These are phyloP conservation scores for Schizothorax lantsangensis DNA, from an alignment of 2,797 vertebrate species.

Conservation along the genomic window DNA sequence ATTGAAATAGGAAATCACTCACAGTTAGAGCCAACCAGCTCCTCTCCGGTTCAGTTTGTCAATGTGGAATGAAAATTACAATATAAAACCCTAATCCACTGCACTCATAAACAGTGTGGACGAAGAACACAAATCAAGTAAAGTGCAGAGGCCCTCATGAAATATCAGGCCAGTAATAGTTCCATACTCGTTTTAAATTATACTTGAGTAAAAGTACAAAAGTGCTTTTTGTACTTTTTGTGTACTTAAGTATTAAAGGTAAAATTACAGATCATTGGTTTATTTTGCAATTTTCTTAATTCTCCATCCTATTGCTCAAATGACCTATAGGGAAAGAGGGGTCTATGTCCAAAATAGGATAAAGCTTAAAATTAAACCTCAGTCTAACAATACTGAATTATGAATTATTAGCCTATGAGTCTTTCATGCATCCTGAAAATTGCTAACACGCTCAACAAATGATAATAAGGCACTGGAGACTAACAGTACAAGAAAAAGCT, in stretches of 20 bases:
- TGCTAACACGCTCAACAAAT: no score
- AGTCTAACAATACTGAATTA: no score
- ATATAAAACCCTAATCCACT: background rate
- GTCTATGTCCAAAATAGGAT: no score
- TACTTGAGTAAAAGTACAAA: background rate
- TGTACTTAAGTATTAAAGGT: background rate
- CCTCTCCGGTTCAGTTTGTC: background rate
- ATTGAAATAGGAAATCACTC: conserved; percentile 5
- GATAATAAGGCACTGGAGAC: no score
- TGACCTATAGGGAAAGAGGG: no score
- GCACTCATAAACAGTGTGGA: background rate
- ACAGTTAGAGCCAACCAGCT: background rate
- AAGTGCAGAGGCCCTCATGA: background rate
- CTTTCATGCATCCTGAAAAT: no score
- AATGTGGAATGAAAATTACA: background rate
- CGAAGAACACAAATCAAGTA: background rate
- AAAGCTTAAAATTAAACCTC: no score
- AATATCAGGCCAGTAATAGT: background rate
- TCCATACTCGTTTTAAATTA: background rate
- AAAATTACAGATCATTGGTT: background rate
- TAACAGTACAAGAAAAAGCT: background rate
- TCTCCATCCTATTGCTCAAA: no score
- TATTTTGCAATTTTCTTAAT: background rate
- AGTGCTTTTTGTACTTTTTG: background rate
- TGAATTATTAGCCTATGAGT: no score